Evolutionary conservation across 2,113 vertebrate genomes (phyloP), one percentile per base, ranked within the genome.

Genomic region (Podocnemis expansa): DNA sequence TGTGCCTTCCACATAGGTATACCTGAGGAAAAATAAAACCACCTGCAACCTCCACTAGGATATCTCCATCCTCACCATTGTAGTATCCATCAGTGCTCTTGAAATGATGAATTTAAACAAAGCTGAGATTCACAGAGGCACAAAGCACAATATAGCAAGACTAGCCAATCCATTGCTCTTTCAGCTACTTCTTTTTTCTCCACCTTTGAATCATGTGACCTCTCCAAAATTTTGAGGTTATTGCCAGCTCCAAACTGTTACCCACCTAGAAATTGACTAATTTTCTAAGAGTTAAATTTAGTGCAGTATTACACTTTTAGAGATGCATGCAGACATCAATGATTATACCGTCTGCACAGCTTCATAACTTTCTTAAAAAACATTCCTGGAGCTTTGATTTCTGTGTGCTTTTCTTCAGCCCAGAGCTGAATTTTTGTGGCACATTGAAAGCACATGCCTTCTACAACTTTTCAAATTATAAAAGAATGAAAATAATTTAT

Each of bases 371-470:
- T 89, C 60, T 85, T 47, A 60, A 29, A 70, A 41, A 93, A 87
- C 51, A 88, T 41, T 24, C 92, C 86, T 21, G 0, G 0, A 94
- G 43, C 49, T 38, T 87, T 54, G 83, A 76, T 87, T 83, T 82
- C 60, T 90, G 1, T 90, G 34, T 83, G 51, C 82, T 89, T 88
- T 91, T 45, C 84, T 70, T 91, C 88, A 83, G 81, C 82, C 80
- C 93, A 67, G 52, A 93, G 73, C 29, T 56, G 34, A 94, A 90
- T 80, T 43, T 91, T 73, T 29, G 38, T 73, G 73, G 11, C 25
- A 89, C 11, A 79, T 87, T 78, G 38, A 2, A 63, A 45, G 38
- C 85, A 91, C 93, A 76, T 1, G 56, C 87, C 86, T 94, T 84
- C 70, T 78, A 49, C 78, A 55, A 24, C 89, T 55, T 90, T 55